These are phyloP conservation scores for Acrossocheilus fasciatus DNA, from an alignment of 2,797 vertebrate species.

Conservation along the genomic window DNA sequence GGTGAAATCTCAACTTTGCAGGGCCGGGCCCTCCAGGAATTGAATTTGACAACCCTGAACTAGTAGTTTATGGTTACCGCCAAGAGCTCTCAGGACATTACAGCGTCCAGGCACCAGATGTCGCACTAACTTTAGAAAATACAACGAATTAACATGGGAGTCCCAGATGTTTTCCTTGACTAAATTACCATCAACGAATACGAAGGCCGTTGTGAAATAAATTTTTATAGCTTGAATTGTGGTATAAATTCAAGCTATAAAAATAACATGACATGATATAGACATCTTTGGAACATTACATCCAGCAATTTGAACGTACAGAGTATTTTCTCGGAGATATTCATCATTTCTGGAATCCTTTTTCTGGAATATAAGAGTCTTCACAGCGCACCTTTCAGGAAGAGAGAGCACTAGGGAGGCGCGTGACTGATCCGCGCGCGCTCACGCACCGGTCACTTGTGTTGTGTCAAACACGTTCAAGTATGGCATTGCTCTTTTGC, in stretches of 20 bases:
- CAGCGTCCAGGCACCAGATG: constrained; percentile 10
- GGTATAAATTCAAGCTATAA: background rate
- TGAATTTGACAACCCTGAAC: background rate
- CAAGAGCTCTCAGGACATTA: background rate
- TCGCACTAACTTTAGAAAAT: constrained; percentile 7
- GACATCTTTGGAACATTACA: background rate
- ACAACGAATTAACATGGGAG: background rate
- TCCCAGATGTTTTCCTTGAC: background rate
- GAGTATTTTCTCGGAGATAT: background rate
- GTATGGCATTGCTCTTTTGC: constrained; percentile 2
- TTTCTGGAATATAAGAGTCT: background rate
- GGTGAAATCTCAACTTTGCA: background rate
- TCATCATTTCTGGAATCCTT: background rate
- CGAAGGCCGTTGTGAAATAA: background rate
- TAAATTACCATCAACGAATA: background rate
- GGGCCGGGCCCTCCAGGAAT: too few species aligned
- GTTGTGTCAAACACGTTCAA: constrained; percentile 44
- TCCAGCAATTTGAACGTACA: background rate
- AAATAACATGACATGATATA: background rate
- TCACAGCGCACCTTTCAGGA: constrained; percentile 28
- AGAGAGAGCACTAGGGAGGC: background rate
- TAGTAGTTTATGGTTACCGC: background rate
- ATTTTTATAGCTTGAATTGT: too few species aligned
- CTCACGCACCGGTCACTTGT: constrained; percentile 16
- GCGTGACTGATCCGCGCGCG: constrained; percentile 35